Evolutionary conservation across 1,140 invertebrate genomes (phyloP), one percentile per base, ranked within the genome.

Genomic region (Aphaenogaster rudis): DNA sequence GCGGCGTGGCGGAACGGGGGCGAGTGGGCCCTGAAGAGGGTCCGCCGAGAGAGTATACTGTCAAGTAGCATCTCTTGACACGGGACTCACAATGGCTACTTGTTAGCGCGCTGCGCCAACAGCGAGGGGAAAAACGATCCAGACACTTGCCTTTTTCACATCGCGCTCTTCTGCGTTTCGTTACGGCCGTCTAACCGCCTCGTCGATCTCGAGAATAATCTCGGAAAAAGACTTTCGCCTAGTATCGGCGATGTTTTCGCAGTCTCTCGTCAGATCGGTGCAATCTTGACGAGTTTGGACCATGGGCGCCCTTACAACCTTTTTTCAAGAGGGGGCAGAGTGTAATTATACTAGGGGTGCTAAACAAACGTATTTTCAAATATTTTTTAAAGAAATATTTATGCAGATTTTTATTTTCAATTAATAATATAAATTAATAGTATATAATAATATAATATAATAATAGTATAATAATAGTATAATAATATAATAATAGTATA

Each of bases 31-130:
- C 84, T 90, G 88, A 93, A 93, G 91, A 93, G 93, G 92, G 92
- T 91, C 80, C 91, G 89, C 85, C 71, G 67, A 76, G 71, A 80
- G 66, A 79, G 88, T 80, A 52, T 89, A 90, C 90, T 92, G 93
- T 94, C 93, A 94, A 94, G 93, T 93, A 94, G 90, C 90, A 94
- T 94, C 93, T 94, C 93, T 94, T 94, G 93, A 94, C 93, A 92
- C 91, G 90, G 91, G 78, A 71, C 90, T 88, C 90, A 94, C 93
- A 94, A 94, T 94, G 69, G 90, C 92, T 94, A 94, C 93, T 94
- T 94, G 93, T 93, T 92, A 92, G 88, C 90, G 69, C 82, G 67
- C 78, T 86, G 81, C 88, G 85, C 86, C 86, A 92, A 87, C 90
- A 92, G 84, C 86, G 86, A 88, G 86, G 87, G 63, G 79, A 42